Percentiles rank a stretch among this genome's conserved stretches.
Evolutionary conservation across 2,113 vertebrate genomes (phyloP).

Genomic region (Meriones unguiculatus): DNA sequence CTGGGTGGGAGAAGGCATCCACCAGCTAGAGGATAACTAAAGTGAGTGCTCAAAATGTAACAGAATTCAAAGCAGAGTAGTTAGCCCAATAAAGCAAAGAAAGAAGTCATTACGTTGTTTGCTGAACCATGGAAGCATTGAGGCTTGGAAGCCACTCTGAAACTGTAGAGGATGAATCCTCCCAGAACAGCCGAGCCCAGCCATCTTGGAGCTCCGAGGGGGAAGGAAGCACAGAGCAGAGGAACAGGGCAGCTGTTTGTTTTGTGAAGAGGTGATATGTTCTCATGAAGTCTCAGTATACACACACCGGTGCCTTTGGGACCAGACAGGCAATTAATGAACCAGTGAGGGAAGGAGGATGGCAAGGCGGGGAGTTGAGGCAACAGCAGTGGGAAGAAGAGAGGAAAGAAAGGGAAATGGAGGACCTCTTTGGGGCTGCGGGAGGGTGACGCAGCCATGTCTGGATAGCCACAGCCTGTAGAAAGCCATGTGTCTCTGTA

Average conservation of each 20-base stretch:
- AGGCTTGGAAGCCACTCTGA: neutral
- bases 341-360: neutral
- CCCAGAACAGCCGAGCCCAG: neutral
- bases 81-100: conserved; percentile 48
- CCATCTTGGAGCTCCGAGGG: neutral
- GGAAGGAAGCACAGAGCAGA: neutral
- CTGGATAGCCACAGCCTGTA: neutral
- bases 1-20: neutral
- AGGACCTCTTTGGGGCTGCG: neutral
- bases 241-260: neutral
- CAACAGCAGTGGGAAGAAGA: rapidly evolving
- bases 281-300: neutral
- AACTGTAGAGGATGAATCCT: neutral
- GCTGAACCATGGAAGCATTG: conserved; percentile 34
- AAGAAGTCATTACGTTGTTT: conserved; percentile 36
- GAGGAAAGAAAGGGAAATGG: too few species aligned
- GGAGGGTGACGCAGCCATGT: neutral
- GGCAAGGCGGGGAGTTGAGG: rapidly evolving
- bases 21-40: neutral
- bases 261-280: neutral
- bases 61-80: conserved; percentile 57
- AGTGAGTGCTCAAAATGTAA: conserved; percentile 46
- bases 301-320: neutral
- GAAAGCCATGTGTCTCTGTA: neutral
- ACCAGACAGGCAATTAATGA: neutral